These are phyloP conservation scores for Drosophila koepferae DNA, from an alignment of 2,888 invertebrate species.

Conservation along the genomic window DNA sequence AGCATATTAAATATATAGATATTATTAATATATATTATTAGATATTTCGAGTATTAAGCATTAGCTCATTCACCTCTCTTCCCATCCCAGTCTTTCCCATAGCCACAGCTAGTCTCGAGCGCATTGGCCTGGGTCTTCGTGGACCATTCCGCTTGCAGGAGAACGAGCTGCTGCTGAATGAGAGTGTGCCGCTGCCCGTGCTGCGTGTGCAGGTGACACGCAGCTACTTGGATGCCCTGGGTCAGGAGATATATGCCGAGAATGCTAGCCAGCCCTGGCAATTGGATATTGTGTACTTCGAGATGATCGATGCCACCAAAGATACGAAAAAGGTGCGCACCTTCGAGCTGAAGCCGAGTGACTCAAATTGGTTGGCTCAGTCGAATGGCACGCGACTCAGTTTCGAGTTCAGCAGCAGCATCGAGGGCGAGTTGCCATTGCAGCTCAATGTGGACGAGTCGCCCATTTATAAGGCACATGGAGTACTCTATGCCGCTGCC, in stretches of 20 bases:
- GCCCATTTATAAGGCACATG: conserved; percentile 88
- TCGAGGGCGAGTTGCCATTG: conserved; percentile 85
- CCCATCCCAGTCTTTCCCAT: conserved; percentile 77
- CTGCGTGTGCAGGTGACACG: conserved; percentile 74
- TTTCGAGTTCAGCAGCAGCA: conserved; percentile 79
- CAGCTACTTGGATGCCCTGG: conserved; percentile 71
- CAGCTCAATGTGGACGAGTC: conserved; percentile 88
- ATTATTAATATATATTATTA: no score
- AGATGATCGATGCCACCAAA: conserved; percentile 83
- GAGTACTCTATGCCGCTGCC: conserved; percentile 90
- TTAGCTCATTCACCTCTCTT: accelerated
- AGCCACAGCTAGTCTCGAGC: conserved; percentile 82
- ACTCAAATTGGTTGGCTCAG: conserved; percentile 47
- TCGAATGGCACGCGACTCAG: conserved; percentile 72
- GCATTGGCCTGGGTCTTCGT: conserved; percentile 86
- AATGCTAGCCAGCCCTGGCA: conserved; percentile 76
- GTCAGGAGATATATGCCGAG: conserved; percentile 65
- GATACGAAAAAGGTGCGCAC: conserved; percentile 85
- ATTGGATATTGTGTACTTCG: conserved; percentile 82
- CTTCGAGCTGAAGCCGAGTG: conserved; percentile 70
- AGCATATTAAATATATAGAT: no score
- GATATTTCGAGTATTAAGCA: no score
- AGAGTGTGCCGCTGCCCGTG: conserved; percentile 64
- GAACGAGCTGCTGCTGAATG: conserved; percentile 77
- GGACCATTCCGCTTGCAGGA: conserved; percentile 87